A percentile compares a stretch with the other conserved stretches of the same genome.
Evolutionary conservation across 2,113 vertebrate genomes (phyloP).

Genomic region (Danionella cerebrum): DNA sequence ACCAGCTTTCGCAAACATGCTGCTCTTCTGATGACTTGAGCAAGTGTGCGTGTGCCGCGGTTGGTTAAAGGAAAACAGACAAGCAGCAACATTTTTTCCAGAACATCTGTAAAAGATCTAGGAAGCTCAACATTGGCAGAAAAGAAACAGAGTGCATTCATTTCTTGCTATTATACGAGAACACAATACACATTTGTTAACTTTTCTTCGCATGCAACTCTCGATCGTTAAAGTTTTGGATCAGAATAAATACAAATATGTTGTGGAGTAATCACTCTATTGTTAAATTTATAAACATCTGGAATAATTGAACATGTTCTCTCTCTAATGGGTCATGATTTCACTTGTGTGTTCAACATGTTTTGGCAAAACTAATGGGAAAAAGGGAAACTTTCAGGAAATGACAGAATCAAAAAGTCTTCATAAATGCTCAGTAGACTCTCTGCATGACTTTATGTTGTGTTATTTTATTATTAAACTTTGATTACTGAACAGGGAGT

Average conservation of each 20-base stretch:
- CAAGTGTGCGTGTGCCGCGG: neutral
- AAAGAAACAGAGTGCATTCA: neutral
- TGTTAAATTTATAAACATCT: neutral
- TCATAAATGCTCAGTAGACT: no score
- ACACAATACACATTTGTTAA: neutral
- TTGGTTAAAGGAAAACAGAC: neutral
- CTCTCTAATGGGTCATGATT: neutral
- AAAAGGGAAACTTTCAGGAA: no score
- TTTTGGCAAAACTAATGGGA: no score
- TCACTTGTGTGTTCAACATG: neutral
- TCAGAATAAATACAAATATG: neutral
- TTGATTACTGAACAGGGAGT: no score
- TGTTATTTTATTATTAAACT: neutral
- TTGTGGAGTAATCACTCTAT: neutral
- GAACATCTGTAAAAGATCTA: neutral
- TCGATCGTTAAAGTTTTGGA: neutral
- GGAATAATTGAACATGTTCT: neutral
- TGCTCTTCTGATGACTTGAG: neutral
- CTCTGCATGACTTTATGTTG: neutral
- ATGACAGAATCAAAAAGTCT: no score
- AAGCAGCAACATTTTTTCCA: neutral
- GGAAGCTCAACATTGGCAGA: neutral
- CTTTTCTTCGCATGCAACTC: neutral
- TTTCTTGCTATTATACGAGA: constrained; percentile 23
- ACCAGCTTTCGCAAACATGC: neutral